Percentiles rank a stretch among this genome's conserved stretches.
phyloP scores from a whole-genome alignment of 2,797 vertebrate genomes.

The Cirrhinus molitorella region DNA sequence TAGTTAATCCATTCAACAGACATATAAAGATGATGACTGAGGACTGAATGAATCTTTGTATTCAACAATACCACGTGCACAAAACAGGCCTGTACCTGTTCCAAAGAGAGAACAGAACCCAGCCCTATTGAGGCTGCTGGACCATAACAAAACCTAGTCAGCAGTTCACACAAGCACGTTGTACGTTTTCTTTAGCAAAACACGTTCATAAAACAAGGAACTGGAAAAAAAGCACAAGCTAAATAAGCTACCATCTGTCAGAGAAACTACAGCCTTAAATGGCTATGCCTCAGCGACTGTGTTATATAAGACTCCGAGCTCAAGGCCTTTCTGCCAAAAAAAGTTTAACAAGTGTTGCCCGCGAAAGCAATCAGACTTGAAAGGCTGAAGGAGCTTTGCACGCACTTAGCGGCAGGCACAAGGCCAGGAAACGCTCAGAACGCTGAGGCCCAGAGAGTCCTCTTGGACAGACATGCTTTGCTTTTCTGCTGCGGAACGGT shows the following conservation, averaged over 20 bases:
- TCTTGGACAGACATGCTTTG: slow-evolving; percentile 44
- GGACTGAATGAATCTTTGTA: not conserved
- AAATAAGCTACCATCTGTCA: slow-evolving; percentile 68
- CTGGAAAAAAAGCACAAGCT: slow-evolving; percentile 57
- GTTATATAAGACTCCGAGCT: slow-evolving; percentile 72
- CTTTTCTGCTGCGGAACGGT: slow-evolving; percentile 56
- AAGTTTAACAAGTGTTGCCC: slow-evolving; percentile 65
- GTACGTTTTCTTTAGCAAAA: slow-evolving; percentile 16
- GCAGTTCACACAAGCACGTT: not conserved
- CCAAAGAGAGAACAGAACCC: not conserved
- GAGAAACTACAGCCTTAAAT: slow-evolving; percentile 55
- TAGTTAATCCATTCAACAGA: not conserved
- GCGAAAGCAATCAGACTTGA: slow-evolving; percentile 76
- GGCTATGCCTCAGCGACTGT: slow-evolving; percentile 54
- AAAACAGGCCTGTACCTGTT: slow-evolving; percentile 9
- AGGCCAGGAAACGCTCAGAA: slow-evolving; percentile 67
- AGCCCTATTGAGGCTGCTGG: not conserved
- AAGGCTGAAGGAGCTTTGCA: slow-evolving; percentile 65
- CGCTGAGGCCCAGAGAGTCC: slow-evolving; percentile 56
- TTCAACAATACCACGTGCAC: not conserved
- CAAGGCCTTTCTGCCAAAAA: slow-evolving; percentile 60
- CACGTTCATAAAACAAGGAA: slow-evolving; percentile 12
- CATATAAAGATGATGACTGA: slow-evolving; percentile 6
- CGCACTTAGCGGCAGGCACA: slow-evolving; percentile 62
- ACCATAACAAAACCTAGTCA: slow-evolving; percentile 15